Conservation (phyloP, 2,113 vertebrate genomes). For the Steatornis caripensis region DNA sequence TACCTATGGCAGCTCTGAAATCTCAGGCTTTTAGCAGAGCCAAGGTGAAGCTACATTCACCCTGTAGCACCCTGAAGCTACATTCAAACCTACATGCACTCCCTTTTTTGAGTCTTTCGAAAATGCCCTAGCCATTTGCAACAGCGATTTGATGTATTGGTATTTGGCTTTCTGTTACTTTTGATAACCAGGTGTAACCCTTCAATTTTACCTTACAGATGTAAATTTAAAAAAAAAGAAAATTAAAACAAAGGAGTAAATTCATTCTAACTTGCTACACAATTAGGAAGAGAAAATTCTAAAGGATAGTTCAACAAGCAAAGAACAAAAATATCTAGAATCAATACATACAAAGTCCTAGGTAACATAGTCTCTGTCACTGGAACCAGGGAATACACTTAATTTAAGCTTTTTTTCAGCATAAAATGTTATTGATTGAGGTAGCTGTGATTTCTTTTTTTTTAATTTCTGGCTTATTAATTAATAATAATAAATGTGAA, state of each 20-base stretch:
- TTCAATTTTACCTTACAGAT: not conserved
- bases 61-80: not conserved
- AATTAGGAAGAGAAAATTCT: not conserved
- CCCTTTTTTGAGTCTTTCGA: not conserved
- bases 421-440: not conserved
- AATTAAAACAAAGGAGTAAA: not conserved
- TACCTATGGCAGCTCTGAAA: not conserved
- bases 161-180: not conserved
- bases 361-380: not conserved
- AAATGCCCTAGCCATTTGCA: not conserved
- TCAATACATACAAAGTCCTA: not conserved
- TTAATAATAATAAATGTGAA: not conserved
- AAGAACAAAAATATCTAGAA: not conserved
- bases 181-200: not conserved
- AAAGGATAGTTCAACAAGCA: not conserved
- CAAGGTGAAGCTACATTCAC: not conserved
- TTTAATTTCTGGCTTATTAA: not conserved
- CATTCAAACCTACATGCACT: not conserved
- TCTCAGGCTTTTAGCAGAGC: not conserved
- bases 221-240: not conserved
- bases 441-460: not conserved
- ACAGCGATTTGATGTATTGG: not conserved
- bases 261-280: not conserved
- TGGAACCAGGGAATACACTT: not conserved
- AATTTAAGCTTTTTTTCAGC: not conserved